Evolutionary conservation across 2,888 invertebrate species (phyloP), one percentile per base, ranked within the genome.

Genomic region (Elmis aenea): DNA sequence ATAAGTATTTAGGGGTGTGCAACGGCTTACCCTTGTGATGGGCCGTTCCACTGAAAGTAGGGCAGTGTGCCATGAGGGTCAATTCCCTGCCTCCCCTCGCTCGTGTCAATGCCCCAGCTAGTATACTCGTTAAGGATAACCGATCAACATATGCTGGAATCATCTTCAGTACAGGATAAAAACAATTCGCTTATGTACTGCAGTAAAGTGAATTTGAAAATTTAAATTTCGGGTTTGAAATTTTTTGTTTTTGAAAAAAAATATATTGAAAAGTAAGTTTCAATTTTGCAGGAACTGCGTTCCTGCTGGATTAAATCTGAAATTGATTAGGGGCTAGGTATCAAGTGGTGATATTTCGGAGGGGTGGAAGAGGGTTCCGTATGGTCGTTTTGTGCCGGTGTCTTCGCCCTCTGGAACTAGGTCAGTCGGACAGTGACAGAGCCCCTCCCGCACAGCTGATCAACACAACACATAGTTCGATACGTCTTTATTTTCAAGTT

Each of bases 1-100:
- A n/a, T n/a, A n/a, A n/a, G n/a, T 18, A 18, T 18, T 18, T 18
- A 18, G 18, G 18, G 8, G 8, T 8, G 5, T 11, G 14, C 33
- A 38, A 46, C 38, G 47, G 45, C 48, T 43, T 46, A 46, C 51
- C 52, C 52, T 46, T 49, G 44, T 46, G 45, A 48, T 46, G 50
- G 51, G 43, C 48, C 50, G 52, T 50, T 50, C 40, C 44, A 44
- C 48, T 46, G 44, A 53, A 64, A 60, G 51, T 63, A 54, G 65
- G 64, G 55, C 62, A 65, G 59, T 64, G 60, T 61, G 64, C 54
- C 65, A 53, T 51, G 52, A 48, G 50, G 45, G 47, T 47, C 45
- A 41, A 32, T 37, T 45, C 50, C 51, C 52, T 49, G 42, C 50
- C 40, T 35, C 38, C 43, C 46, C 44, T 47, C 44, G 42, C 43